These are phyloP conservation scores for Chaetorhynchus papuensis DNA, from an alignment of 2,113 vertebrate species.

Conservation along the genomic window DNA sequence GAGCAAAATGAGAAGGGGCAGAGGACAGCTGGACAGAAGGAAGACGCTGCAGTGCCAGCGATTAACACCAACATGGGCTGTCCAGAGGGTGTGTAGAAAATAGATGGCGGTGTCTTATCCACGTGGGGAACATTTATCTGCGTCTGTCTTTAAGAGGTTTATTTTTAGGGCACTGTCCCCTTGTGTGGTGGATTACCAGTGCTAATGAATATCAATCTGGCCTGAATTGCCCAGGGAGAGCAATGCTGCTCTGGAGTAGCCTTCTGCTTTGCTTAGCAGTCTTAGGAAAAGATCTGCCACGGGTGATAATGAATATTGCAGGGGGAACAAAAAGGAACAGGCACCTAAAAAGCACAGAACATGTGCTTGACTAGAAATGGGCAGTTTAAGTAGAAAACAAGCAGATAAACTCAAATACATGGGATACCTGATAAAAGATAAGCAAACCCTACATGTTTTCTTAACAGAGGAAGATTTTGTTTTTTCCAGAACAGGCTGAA, in stretches of 20 bases:
- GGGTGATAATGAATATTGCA: conserved; percentile 7
- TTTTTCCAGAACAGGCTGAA: neutral
- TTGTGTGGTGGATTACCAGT: conserved; percentile 13
- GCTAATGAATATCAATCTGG: conserved; percentile 39
- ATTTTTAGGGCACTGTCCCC: neutral
- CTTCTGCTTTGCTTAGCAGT: conserved; percentile 31
- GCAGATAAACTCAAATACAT: conserved; percentile 17
- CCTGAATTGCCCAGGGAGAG: conserved; percentile 22
- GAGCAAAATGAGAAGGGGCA: neutral
- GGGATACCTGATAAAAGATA: conserved; percentile 15
- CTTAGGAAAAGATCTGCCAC: conserved; percentile 20
- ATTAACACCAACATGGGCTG: neutral
- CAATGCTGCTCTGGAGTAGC: conserved; percentile 7
- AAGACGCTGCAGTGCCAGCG: neutral
- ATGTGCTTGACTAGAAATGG: conserved; percentile 21
- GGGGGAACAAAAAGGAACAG: neutral
- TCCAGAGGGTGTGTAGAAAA: neutral
- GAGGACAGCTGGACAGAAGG: neutral
- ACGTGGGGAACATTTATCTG: neutral
- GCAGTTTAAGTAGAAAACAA: conserved; percentile 33
- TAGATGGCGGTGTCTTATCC: neutral
- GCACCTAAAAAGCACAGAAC: conserved; percentile 14
- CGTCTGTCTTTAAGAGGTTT: neutral
- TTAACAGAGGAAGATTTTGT: neutral
- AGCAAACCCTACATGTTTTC: neutral